Evolutionary conservation across 2,797 vertebrate genomes (phyloP).

Genomic region (Zalophus californianus): DNA sequence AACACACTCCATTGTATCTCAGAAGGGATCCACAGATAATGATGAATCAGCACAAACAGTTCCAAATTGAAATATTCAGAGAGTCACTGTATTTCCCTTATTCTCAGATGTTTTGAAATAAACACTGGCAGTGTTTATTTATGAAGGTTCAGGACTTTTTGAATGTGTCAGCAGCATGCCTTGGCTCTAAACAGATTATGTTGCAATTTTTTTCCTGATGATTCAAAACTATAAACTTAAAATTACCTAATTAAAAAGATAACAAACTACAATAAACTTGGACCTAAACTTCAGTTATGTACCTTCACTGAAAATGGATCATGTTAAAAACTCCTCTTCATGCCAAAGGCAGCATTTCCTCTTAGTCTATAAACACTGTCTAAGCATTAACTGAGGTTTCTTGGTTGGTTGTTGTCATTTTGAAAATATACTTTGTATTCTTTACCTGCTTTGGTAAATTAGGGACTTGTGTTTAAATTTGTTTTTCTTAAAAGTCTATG

Average conservation of each 20-base stretch:
- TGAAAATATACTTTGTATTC: not conserved
- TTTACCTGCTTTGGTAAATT: constrained; percentile 29
- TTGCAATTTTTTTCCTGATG: constrained; percentile 66
- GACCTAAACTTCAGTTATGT: constrained; percentile 12
- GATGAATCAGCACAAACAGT: constrained; percentile 84
- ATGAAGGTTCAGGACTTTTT: constrained; percentile 74
- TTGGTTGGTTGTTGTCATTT: constrained; percentile 7
- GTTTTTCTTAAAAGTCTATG: not conserved
- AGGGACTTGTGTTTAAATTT: not conserved
- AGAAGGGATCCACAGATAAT: constrained; percentile 83
- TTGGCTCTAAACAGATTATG: constrained; percentile 63
- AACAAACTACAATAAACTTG: constrained; percentile 28
- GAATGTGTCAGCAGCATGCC: constrained; percentile 76
- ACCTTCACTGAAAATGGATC: constrained; percentile 54
- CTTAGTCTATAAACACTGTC: not conserved
- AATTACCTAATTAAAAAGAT: constrained; percentile 48
- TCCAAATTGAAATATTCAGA: constrained; percentile 82
- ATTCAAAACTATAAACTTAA: constrained; percentile 76
- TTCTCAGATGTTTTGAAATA: constrained; percentile 87
- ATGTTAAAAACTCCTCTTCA: not conserved
- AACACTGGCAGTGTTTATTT: constrained; percentile 85
- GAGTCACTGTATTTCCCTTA: constrained; percentile 81
- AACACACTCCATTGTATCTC: constrained; percentile 78
- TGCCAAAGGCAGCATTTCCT: not conserved
- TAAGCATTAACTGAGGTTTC: not conserved